Conservation (phyloP, 2,888 invertebrate genomes). For the Dascillus cervinus region DNA sequence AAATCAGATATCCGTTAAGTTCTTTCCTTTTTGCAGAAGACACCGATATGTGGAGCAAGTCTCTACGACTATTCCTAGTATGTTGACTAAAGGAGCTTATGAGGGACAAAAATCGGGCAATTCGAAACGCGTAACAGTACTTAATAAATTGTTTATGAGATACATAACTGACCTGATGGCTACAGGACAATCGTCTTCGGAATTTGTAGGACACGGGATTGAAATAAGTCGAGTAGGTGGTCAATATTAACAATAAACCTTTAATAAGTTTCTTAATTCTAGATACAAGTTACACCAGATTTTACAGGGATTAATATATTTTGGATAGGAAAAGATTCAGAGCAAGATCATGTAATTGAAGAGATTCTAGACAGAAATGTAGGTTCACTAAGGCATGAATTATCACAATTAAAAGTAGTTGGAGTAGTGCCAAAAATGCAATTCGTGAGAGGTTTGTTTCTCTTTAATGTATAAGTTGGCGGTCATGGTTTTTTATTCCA, state of each 20-base stretch:
- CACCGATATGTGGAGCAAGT: no score
- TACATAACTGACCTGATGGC: conserved; percentile 72
- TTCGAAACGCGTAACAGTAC: conserved; percentile 53
- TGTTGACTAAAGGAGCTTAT: conserved; percentile 40
- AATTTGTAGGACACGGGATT: conserved; percentile 57
- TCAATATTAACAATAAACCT: conserved; percentile 2
- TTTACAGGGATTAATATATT: conserved; percentile 61
- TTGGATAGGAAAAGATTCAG: conserved; percentile 57
- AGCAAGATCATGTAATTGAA: conserved; percentile 48
- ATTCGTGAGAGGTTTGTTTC: conserved; percentile 55
- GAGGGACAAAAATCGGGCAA: conserved; percentile 49
- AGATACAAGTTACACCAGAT: conserved; percentile 60
- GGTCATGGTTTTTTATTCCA: no score
- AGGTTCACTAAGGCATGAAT: conserved; percentile 59
- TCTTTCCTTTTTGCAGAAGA: no score
- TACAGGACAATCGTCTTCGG: conserved; percentile 56
- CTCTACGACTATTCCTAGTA: no score
- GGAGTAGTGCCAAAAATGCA: conserved; percentile 66
- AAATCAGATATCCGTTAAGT: no score
- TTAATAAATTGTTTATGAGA: conserved; percentile 77
- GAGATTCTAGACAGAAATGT: conserved; percentile 48
- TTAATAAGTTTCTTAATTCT: conserved; percentile 13
- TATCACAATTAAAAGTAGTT: conserved; percentile 64
- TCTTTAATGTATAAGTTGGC: no score
- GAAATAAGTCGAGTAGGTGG: conserved; percentile 60